phyloP scores from a whole-genome alignment of 2,888 invertebrate species.

The Andrena hattorfiana region DNA sequence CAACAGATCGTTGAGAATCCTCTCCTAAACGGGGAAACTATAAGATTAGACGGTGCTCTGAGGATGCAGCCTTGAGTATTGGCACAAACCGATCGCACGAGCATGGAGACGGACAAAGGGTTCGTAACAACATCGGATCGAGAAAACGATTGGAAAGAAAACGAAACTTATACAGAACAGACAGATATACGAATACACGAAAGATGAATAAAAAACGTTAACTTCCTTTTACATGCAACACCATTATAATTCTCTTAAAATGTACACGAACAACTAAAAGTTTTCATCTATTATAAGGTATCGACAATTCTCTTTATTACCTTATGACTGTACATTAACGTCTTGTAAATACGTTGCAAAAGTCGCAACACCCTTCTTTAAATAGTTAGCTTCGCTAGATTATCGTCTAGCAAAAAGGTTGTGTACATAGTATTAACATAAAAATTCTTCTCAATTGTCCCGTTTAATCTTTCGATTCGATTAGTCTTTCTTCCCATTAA shows the following conservation, averaged over 20 bases:
- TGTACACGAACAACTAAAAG: conserved; percentile 80
- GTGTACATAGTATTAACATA: conserved; percentile 76
- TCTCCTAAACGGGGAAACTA: conserved; percentile 87
- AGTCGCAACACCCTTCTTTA: conserved; percentile 76
- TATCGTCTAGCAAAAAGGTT: conserved; percentile 79
- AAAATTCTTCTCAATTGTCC: conserved; percentile 64
- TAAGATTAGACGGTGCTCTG: conserved; percentile 87
- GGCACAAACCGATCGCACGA: background rate
- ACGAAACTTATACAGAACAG: conserved; percentile 1
- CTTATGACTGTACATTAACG: conserved; percentile 81
- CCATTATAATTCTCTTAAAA: conserved; percentile 83
- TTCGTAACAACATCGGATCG: conserved; percentile 9
- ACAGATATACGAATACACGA: conserved; percentile 39
- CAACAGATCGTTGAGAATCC: conserved; percentile 87
- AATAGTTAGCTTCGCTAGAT: conserved; percentile 68
- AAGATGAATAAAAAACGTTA: conserved; percentile 68
- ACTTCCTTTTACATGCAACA: conserved; percentile 81
- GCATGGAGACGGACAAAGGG: conserved; percentile 7
- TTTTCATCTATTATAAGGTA: conserved; percentile 77
- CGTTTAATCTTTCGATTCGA: conserved; percentile 38
- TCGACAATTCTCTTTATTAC: conserved; percentile 80
- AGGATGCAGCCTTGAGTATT: conserved; percentile 86
- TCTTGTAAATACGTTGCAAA: conserved; percentile 80
- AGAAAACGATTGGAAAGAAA: conserved; percentile 5
- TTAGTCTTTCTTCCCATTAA: conserved; percentile 80